Conservation (phyloP, 2,797 vertebrate genomes). For the Graptemys geographica region DNA sequence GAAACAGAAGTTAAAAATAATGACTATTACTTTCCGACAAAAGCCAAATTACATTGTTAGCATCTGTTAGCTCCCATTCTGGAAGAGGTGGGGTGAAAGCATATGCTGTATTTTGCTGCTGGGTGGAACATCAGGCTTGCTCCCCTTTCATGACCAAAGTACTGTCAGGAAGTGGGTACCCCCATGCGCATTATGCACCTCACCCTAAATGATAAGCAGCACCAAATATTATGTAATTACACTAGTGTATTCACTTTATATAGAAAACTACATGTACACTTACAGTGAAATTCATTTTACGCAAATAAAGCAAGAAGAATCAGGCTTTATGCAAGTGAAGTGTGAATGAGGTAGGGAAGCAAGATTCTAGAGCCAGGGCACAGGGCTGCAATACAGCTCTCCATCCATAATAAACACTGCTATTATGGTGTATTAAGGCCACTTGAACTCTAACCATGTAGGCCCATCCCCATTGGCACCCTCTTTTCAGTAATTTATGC, state of each 20-base stretch:
- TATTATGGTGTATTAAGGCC: rapidly evolving
- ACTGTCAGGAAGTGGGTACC: neutral
- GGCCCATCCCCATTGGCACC: neutral
- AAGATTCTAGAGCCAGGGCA: neutral
- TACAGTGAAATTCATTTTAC: neutral
- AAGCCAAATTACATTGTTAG: neutral
- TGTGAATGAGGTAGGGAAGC: neutral
- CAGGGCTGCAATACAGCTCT: neutral
- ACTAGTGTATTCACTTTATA: neutral
- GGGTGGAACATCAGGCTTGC: rapidly evolving
- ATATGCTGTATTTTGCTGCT: neutral
- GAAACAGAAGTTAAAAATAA: neutral
- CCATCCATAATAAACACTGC: rapidly evolving
- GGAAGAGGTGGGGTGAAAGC: neutral
- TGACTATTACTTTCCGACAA: neutral
- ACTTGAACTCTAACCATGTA: neutral
- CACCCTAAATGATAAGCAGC: neutral
- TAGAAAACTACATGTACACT: neutral
- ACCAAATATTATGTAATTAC: neutral
- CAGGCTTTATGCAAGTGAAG: neutral
- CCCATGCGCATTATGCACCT: neutral
- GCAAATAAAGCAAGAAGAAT: neutral
- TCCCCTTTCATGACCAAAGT: neutral
- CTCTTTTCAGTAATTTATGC: neutral
- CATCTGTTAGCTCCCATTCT: neutral